Conservation (phyloP, 2,888 invertebrate species). For the Ferrisia virgata region DNA sequence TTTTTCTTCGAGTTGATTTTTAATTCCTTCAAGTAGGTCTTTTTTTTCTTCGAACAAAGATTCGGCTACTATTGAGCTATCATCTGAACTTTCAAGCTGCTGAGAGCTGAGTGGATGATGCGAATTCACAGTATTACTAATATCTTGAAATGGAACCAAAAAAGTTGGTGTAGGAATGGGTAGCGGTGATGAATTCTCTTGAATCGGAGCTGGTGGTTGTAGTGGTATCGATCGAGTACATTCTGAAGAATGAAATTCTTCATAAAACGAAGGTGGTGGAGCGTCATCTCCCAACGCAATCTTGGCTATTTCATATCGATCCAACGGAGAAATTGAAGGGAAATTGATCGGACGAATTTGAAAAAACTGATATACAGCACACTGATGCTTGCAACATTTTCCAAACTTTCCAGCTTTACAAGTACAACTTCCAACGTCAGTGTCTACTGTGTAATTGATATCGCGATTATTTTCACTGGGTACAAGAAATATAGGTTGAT, state of each 20-base stretch:
- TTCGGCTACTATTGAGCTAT: too few species aligned
- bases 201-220: neutral
- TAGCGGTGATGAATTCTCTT: too few species aligned
- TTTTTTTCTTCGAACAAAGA: too few species aligned
- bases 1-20: too few species aligned
- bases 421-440: neutral
- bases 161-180: too few species aligned
- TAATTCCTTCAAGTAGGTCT: too few species aligned
- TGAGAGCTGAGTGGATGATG: too few species aligned
- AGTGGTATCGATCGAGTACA: neutral
- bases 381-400: neutral
- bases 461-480: neutral
- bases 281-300: neutral
- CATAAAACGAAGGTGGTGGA: neutral
- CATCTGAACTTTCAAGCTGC: too few species aligned
- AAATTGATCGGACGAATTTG: neutral
- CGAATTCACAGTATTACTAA: too few species aligned
- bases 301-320: neutral
- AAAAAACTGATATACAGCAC: neutral
- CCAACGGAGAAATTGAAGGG: neutral
- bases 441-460: neutral
- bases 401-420: neutral
- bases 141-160: too few species aligned
- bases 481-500: neutral
- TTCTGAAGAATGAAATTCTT: neutral